phyloP scores from a whole-genome alignment of 2,113 vertebrate genomes.

The Lonchura striata region DNA sequence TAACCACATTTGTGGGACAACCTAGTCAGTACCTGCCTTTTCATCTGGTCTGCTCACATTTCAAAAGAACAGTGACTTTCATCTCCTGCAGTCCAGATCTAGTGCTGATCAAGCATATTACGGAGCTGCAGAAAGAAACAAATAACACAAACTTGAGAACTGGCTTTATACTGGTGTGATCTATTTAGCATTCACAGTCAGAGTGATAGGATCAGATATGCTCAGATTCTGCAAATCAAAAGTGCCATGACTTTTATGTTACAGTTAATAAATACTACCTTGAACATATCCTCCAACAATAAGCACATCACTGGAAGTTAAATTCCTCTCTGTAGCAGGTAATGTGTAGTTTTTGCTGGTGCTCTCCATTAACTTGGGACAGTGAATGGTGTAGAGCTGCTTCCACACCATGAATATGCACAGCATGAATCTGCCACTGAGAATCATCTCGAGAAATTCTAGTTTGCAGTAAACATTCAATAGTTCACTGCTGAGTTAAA shows the following conservation, averaged over 20 bases:
- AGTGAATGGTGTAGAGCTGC: background rate
- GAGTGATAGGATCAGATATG: background rate
- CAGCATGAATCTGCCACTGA: background rate
- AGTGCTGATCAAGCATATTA: background rate
- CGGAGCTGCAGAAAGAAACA: background rate
- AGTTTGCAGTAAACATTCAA: background rate
- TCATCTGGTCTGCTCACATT: background rate
- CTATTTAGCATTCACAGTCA: background rate
- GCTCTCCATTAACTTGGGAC: background rate
- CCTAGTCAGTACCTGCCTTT: background rate
- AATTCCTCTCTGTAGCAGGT: background rate
- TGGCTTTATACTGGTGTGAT: background rate
- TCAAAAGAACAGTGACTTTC: background rate
- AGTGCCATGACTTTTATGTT: background rate
- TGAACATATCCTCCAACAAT: background rate
- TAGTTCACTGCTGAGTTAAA: background rate
- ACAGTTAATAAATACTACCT: background rate
- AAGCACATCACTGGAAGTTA: background rate
- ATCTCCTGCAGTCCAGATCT: background rate
- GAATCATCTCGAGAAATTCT: background rate
- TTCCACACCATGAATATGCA: background rate
- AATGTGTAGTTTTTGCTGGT: background rate
- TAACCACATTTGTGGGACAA: background rate
- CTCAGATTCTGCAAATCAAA: background rate
- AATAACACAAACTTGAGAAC: background rate